Evolutionary conservation across 1,140 invertebrate genomes (phyloP).

Genomic region (Temnothorax nylanderi): DNA sequence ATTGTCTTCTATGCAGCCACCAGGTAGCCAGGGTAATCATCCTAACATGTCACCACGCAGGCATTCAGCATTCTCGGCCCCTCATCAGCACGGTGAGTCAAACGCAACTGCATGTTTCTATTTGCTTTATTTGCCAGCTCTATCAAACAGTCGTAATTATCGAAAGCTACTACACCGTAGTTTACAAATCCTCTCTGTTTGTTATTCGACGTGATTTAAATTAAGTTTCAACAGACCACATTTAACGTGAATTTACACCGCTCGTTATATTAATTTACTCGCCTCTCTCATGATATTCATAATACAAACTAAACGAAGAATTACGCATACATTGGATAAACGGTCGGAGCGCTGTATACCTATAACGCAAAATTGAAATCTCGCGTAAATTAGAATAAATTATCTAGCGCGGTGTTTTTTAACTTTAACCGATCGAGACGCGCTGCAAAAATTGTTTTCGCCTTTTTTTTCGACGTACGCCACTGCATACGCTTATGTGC

Average conservation of each 20-base stretch:
- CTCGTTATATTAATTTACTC: conserved; percentile 46
- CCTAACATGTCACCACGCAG: conserved; percentile 84
- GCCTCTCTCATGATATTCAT: conserved; percentile 5
- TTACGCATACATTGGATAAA: conserved; percentile 23
- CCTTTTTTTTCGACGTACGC: not conserved
- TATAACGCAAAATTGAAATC: conserved; percentile 1
- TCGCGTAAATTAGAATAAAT: conserved; percentile 35
- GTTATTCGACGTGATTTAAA: conserved; percentile 39
- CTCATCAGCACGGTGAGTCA: conserved; percentile 84
- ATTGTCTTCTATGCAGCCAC: conserved; percentile 94
- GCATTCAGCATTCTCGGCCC: conserved; percentile 84
- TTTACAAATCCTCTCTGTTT: not conserved
- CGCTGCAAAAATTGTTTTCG: not conserved
- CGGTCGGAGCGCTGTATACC: not conserved
- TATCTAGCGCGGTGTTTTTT: not conserved
- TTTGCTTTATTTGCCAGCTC: conserved; percentile 17
- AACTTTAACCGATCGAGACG: not conserved
- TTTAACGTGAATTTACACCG: conserved; percentile 42
- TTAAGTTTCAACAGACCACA: not conserved
- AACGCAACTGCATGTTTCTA: conserved; percentile 45
- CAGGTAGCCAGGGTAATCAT: conserved; percentile 87
- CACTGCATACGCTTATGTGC: not conserved
- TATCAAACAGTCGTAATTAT: conserved; percentile 7
- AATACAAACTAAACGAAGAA: conserved; percentile 34
- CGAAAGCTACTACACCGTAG: not conserved